These are phyloP conservation scores for Muntiacus reevesi DNA, from an alignment of 2,113 vertebrate species.

Conservation along the genomic window DNA sequence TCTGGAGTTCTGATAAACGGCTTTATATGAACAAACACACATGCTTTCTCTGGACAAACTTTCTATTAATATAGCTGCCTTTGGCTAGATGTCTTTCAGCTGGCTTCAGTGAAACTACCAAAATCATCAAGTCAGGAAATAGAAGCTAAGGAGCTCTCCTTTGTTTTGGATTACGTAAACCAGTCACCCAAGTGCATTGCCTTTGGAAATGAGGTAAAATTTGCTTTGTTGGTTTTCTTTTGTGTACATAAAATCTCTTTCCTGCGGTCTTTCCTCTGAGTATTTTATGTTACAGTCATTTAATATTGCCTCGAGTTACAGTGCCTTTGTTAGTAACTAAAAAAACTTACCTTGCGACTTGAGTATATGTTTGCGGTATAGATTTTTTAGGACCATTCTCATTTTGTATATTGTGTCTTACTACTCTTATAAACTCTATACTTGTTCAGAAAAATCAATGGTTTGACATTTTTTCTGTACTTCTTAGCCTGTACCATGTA, in stretches of 20 bases:
- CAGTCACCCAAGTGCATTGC: conserved; percentile 79
- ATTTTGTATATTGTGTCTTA: not conserved
- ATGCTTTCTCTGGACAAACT: not conserved
- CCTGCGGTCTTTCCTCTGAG: not conserved
- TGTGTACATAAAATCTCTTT: not conserved
- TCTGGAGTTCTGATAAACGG: not conserved
- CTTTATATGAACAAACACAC: not conserved
- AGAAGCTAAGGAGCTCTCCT: conserved; percentile 82
- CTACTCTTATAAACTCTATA: not conserved
- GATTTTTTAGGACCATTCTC: not conserved
- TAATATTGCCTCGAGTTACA: not conserved
- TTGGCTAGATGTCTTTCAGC: conserved; percentile 86
- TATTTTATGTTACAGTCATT: not conserved
- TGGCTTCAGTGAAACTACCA: conserved; percentile 87
- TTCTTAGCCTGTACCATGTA: not conserved
- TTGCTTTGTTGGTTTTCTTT: not conserved
- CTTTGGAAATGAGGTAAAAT: conserved; percentile 89
- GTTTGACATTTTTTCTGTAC: not conserved
- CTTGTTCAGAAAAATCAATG: not conserved
- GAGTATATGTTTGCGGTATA: not conserved
- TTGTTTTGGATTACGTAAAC: conserved; percentile 84
- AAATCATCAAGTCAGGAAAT: conserved; percentile 84
- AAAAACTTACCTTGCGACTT: not conserved
- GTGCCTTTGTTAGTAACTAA: not conserved
- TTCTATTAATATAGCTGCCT: conserved; percentile 37